phyloP scores from a whole-genome alignment of 1,140 invertebrate species.

The Eumaeus atala region DNA sequence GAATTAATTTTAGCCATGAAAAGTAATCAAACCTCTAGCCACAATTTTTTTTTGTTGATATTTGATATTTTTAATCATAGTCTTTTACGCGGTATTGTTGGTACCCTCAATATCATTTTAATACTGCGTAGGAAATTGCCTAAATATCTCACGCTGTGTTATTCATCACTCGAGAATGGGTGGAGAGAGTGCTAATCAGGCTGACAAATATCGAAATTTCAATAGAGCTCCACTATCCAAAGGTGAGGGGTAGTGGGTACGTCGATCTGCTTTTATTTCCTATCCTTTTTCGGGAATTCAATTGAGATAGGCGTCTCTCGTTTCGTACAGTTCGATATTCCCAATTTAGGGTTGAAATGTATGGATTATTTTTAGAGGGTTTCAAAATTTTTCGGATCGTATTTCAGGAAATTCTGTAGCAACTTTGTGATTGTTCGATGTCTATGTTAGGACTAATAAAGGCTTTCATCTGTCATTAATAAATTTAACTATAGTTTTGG shows the following conservation, averaged over 20 bases:
- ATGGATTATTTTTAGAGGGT: constrained; percentile 11
- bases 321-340: constrained; percentile 47
- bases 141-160: constrained; percentile 48
- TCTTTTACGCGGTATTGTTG: too few relatives aligned
- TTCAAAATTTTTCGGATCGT: not conserved
- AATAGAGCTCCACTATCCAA: constrained; percentile 50
- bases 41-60: not conserved
- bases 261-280: constrained; percentile 44
- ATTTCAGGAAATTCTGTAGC: too few relatives aligned
- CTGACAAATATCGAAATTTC: constrained; percentile 61
- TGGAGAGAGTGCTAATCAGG: constrained; percentile 54
- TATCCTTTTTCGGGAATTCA: constrained; percentile 46
- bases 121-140: constrained; percentile 27
- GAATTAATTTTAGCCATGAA: too few relatives aligned
- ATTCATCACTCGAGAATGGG: constrained; percentile 38
- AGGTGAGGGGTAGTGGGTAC: constrained; percentile 36
- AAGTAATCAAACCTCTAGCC: too few relatives aligned
- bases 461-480: too few relatives aligned
- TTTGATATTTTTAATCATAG: too few relatives aligned
- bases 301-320: constrained; percentile 49
- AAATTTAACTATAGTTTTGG: too few relatives aligned
- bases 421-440: too few relatives aligned
- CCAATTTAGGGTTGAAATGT: constrained; percentile 43
- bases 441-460: too few relatives aligned
- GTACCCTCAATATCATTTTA: constrained; percentile 12